Base-by-base conservation (phyloP, 2,888 invertebrate genomes). In the Drosophila leonis region DNA sequence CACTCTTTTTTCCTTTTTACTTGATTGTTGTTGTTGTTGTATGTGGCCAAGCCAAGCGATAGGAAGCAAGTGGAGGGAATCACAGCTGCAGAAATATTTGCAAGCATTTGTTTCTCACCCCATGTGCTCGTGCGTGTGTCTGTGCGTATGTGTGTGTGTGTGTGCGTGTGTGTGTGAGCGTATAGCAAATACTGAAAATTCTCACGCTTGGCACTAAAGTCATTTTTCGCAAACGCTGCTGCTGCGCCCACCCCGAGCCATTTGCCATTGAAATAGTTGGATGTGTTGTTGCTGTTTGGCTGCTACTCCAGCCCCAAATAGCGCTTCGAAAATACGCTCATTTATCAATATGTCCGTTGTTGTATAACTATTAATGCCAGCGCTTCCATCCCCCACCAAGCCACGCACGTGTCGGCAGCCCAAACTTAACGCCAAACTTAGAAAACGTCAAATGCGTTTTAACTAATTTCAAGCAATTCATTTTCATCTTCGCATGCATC, bases 271-370 rank as follows among this genome's bases (percentile, higher is more conserved):
- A 81, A 83, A 88, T 86, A 83, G 87, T 86, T 86, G 67, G 68
- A 83, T 44, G 56, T 52, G 59, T 56, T 54, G 56, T 60, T 62
- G 75, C 5, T 70, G 51, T 39, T 59, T 29, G 46, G 39, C 51
- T 57, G 48, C 51, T 62, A 42, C 61, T 55, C 44, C 39, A 56
- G 61, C 56, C 54, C 55, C 57, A 46, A 75, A 74, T 48, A 57
- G 78, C 76, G 72, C 60, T 80, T 78, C 67, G 86, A 72, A 87
- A 88, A 88, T 80, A 65, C 72, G 75, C 83, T 89, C 91, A 89
- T 91, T 91, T 91, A 91, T 91, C 91, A 91, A 91, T 88, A 85
- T 90, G 90, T 88, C 91, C 90, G 91, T 83, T 86, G 90, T 88
- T 86, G 82, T 89, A 90, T 85, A 91, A 91, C 90, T 89, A 89